Evolutionary conservation across 2,113 vertebrate genomes (phyloP), one percentile per base, ranked within the genome.

Genomic region (Synchiropus splendidus): DNA sequence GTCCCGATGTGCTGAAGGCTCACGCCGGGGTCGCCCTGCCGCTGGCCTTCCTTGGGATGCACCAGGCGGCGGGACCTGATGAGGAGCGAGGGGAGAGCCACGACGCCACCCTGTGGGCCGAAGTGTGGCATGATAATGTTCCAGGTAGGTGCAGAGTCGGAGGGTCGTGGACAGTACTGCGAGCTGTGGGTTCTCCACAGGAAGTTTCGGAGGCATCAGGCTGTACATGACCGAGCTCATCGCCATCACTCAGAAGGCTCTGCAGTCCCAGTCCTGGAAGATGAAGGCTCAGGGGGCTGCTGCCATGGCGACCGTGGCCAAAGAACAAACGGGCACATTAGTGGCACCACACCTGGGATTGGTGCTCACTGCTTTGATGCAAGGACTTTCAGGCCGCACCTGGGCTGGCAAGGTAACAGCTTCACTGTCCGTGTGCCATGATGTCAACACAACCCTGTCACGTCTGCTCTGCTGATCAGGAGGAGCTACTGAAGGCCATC

Each of bases 61-160:
- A 99, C 45, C 94, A 98, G 69, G 72, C 88, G n/a, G 42, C 86
- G 18, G 70, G 89, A 54, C 45, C 86, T 0, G 86, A 91, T 36
- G 92, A 94, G 61, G 93, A 98, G 51, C 89, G 89, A 60, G 88
- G 83, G 18, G 92, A 94, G 48, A 88, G 84, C 54, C 85, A 88
- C 6, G 88, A 93, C 31, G 86, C 88, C 54, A 78, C 77, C 16
- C 71, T 94, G 33, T 99, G 91, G 91, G 74, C 83, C 6, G 94
- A 98, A 83, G 92, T 97, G 40, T 98, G 95, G 95, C 93, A 98
- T 75, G 95, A 99, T 67, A 92, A 97, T 2, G 92, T 97, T 9
- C 95, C 95, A 61, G 94, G 95, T 99, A 80, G 14, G 45, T n/a
- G n/a, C n/a, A 1, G 42, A n/a, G 18, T 10, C 2, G 10, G 15